These are phyloP conservation scores for Platichthys stellatus DNA, from an alignment of 2,113 vertebrate genomes.

Conservation along the genomic window DNA sequence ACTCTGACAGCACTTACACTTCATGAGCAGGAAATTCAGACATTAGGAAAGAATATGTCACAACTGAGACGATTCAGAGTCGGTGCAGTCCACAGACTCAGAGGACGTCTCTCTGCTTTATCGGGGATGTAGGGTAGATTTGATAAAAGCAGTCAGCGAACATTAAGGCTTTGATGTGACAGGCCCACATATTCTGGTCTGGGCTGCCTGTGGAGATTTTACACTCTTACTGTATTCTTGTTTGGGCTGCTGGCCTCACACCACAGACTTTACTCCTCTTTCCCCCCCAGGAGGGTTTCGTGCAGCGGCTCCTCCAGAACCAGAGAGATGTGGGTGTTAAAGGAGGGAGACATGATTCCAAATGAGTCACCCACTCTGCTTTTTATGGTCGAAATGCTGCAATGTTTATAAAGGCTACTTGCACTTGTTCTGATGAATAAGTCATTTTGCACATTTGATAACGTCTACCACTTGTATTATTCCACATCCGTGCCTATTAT, in stretches of 20 bases:
- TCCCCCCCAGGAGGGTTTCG: slow-evolving; percentile 13
- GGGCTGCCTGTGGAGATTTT: slow-evolving; percentile 40
- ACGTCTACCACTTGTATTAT: too few species aligned
- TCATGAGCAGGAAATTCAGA: slow-evolving; percentile 4
- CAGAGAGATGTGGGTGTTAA: slow-evolving; percentile 40
- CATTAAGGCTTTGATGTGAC: background rate
- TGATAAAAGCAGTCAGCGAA: background rate
- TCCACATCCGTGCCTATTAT: too few species aligned
- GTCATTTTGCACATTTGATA: too few species aligned
- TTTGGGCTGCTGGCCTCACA: slow-evolving; percentile 25
- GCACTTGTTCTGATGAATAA: too few species aligned
- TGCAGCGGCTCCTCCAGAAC: slow-evolving; percentile 11
- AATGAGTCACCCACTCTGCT: slow-evolving; percentile 37
- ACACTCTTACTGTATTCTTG: slow-evolving; percentile 7
- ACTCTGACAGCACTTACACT: background rate
- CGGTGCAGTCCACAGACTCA: background rate
- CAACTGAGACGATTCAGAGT: background rate
- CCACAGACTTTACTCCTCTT: slow-evolving; percentile 12
- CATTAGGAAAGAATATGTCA: background rate
- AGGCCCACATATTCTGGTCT: too few species aligned
- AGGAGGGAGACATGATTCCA: slow-evolving; percentile 22
- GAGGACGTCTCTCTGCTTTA: background rate
- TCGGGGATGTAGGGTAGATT: background rate
- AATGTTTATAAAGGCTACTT: too few species aligned
- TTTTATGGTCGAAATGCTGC: too few species aligned